These are phyloP conservation scores for Psilopogon haemacephalus DNA, from an alignment of 2,113 vertebrate species.

Conservation along the genomic window DNA sequence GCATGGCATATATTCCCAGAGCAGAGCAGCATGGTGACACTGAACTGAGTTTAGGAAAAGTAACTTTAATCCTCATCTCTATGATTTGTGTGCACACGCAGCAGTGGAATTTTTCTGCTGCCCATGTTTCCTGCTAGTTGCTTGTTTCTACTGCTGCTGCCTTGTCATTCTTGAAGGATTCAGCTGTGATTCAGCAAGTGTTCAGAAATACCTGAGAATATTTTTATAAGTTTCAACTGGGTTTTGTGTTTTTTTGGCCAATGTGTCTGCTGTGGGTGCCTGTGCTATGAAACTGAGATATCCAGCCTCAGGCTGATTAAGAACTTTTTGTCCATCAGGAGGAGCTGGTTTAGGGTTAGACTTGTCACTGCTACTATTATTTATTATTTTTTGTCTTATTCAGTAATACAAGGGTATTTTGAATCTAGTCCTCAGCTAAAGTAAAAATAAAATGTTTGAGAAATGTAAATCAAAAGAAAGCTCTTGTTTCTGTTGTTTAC, in stretches of 20 bases:
- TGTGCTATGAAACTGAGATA: neutral
- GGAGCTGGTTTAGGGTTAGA: neutral
- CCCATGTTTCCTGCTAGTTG: neutral
- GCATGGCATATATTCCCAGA: neutral
- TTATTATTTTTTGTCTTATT: neutral
- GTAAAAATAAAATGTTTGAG: neutral
- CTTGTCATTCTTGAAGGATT: neutral
- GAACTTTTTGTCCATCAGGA: neutral
- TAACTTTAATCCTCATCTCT: fast-evolving
- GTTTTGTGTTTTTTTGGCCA: neutral
- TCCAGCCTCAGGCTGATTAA: neutral
- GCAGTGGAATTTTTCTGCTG: neutral
- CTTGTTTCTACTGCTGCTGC: neutral
- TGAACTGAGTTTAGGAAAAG: neutral
- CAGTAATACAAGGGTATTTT: neutral
- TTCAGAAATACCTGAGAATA: neutral
- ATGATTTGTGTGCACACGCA: neutral
- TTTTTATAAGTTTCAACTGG: neutral
- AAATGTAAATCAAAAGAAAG: neutral
- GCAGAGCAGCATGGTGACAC: neutral
- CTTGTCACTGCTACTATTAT: fast-evolving
- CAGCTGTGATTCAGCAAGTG: neutral
- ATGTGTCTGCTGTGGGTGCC: neutral
- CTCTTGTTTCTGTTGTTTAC: neutral
- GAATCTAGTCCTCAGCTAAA: neutral